Evolutionary conservation across 2,888 invertebrate species (phyloP), one percentile per base, ranked within the genome.

Genomic region (Cerceris rybyensis): DNA sequence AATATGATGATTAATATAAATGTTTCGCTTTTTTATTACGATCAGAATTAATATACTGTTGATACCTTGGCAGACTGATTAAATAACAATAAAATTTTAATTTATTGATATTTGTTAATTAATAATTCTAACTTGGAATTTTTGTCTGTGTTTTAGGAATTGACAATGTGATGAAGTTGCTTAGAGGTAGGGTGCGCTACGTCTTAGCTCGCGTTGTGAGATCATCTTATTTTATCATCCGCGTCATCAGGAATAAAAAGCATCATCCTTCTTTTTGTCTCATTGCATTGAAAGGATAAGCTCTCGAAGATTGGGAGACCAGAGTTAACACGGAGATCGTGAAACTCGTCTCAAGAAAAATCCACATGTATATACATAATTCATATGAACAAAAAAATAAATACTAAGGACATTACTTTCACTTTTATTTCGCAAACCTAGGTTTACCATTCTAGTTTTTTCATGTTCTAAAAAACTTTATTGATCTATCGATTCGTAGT

Each of bases 121-220:
- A 13, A 46, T 28, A 4, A 46, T 13, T 46, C 46, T 8, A 46
- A 46, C 9, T 5, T 5, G 8, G 1, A 9, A 11, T 55, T 2
- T 16, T 66, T 17, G 74, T 42, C 17, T 67, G 8, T 81, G 59
- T 88, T 89, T 58, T 86, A 92, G 92, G 92, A 92, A 78, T 86
- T 92, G 82, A 92, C 92, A 87, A 92, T 92, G 92, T 92, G 90
- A 92, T 91, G 87, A 89, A 89, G 80, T 85, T 83, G 84, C 78
- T 82, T 86, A 82, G 78, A 81, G 82, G 76, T 89, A 88, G 81
- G 78, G 59, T 84, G 72, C 70, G 81, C 83, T 78, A 78, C 81
- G 58, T 78, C 71, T 72, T 84, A 75, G 70, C 76, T 81, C 69
- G 80, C 81, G 80, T 86, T 83, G 70, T 77, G 69, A 88, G 83